Evolutionary conservation across 2,113 vertebrate species (phyloP), one percentile per base, ranked within the genome.

Genomic region (Arenaria interpres): DNA sequence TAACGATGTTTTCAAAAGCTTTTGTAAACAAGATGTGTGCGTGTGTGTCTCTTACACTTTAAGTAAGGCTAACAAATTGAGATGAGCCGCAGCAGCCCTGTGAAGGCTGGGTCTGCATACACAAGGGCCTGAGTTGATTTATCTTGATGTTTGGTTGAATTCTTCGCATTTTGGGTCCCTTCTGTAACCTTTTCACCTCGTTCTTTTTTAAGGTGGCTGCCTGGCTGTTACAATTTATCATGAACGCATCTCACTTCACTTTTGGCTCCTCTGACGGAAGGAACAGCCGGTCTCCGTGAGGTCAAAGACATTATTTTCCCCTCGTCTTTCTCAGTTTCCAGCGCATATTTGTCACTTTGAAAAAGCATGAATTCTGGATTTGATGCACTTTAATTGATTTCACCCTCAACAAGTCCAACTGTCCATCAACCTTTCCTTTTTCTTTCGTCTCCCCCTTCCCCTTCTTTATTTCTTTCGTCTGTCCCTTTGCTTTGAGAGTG

Each of bases 381-480:
- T 98, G 98, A 99, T 99, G 98, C 98, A 98, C 98, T 98, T 98
- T 99, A 99, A 99, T 99, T 99, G 99, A 99, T 99, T 99, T 98
- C 98, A 98, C 98, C 98, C 98, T 98, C 97, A 85, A 97, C 98
- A 97, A 98, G 97, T 98, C 98, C 94, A 98, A 98, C 97, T 98
- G 98, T 98, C 98, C 98, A 97, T 98, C 98, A 98, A 74, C 96
- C 95, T 81, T 89, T 96, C 94, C 88, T 96, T 92, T 95, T 89
- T 85, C 93, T 94, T 96, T 93, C 68, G 88, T 96, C 94, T 94
- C 91, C 86, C 94, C 89, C 89, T 83, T 56, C 48, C 83, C 88
- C 45, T 53, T 76, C 63, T 95, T 92, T 88, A 16, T 96, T 90
- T 94, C 93, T 85, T 93, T 79, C 88, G 76, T 92, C 95, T 93